These are phyloP conservation scores for Myoxocephalus aenaeus DNA, from an alignment of 2,797 vertebrate species.

Conservation along the genomic window DNA sequence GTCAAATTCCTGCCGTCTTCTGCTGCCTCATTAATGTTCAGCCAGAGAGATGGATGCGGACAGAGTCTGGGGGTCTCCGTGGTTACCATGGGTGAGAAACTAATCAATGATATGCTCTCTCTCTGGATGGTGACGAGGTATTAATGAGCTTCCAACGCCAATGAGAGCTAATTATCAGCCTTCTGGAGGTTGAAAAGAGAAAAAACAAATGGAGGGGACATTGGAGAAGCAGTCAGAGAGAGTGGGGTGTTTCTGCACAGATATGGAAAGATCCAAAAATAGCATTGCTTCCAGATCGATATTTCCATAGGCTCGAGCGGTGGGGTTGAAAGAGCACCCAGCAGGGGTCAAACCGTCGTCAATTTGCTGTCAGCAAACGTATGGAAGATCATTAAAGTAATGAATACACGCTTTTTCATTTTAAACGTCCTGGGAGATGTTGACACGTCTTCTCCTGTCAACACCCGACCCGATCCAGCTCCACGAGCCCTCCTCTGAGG, in stretches of 20 bases:
- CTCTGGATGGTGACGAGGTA: constrained; percentile 70
- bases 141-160: constrained; percentile 80
- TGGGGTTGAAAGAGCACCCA: constrained; percentile 12
- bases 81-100: constrained; percentile 70
- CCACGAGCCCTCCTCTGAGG: not conserved
- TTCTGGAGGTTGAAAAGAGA: constrained; percentile 40
- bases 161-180: constrained; percentile 79
- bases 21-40: constrained; percentile 73
- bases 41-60: constrained; percentile 62
- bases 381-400: constrained; percentile 23
- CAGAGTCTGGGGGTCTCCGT: constrained; percentile 55
- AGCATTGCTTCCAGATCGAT: constrained; percentile 41
- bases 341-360: not conserved
- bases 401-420: not conserved
- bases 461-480: not conserved
- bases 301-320: constrained; percentile 22
- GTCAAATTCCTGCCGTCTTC: constrained; percentile 66
- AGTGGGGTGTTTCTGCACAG: constrained; percentile 19
- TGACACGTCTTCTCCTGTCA: constrained; percentile 8
- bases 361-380: constrained; percentile 24
- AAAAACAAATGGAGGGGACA: constrained; percentile 34
- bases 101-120: constrained; percentile 76
- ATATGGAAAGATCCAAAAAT: constrained; percentile 47
- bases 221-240: constrained; percentile 15
- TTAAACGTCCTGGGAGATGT: not conserved